Conservation (phyloP, 2,113 vertebrate genomes). For the Xenopus laevis region DNA sequence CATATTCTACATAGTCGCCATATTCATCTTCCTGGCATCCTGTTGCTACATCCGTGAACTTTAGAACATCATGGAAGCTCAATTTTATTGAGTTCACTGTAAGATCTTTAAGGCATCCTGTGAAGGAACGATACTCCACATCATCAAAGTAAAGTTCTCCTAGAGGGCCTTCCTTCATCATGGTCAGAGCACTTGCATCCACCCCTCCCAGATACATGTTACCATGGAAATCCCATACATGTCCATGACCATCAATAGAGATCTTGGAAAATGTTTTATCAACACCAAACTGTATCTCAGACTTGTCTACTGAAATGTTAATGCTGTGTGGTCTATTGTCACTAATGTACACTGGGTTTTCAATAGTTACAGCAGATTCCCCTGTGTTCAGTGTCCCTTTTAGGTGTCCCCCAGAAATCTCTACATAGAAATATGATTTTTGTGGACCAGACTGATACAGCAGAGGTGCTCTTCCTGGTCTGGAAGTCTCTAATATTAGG, state of each 20-base stretch:
- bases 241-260: slow-evolving; percentile 68
- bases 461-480: slow-evolving; percentile 78
- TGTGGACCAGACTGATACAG: slow-evolving; percentile 78
- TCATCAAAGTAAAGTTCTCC: slow-evolving; percentile 62
- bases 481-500: slow-evolving; percentile 77
- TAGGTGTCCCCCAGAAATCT: slow-evolving; percentile 76
- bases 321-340: slow-evolving; percentile 91
- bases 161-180: slow-evolving; percentile 72
- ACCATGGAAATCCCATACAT: slow-evolving; percentile 75
- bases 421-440: slow-evolving; percentile 82
- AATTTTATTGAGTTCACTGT: slow-evolving; percentile 74
- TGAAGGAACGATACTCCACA: slow-evolving; percentile 74
- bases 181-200: slow-evolving; percentile 71
- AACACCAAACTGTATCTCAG: slow-evolving; percentile 75
- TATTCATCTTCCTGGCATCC: slow-evolving; percentile 84
- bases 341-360: slow-evolving; percentile 80
- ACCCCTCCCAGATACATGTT: slow-evolving; percentile 86
- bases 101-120: slow-evolving; percentile 87
- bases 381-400: slow-evolving; percentile 80
- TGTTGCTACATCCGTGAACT: slow-evolving; percentile 74
- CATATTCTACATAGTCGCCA: slow-evolving; percentile 71
- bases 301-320: slow-evolving; percentile 62
- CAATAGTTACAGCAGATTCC: slow-evolving; percentile 67
- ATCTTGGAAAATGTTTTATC: slow-evolving; percentile 77
- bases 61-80: slow-evolving; percentile 78